These are phyloP conservation scores for Macrosiphum euphorbiae DNA, from an alignment of 2,888 invertebrate species.

Conservation along the genomic window DNA sequence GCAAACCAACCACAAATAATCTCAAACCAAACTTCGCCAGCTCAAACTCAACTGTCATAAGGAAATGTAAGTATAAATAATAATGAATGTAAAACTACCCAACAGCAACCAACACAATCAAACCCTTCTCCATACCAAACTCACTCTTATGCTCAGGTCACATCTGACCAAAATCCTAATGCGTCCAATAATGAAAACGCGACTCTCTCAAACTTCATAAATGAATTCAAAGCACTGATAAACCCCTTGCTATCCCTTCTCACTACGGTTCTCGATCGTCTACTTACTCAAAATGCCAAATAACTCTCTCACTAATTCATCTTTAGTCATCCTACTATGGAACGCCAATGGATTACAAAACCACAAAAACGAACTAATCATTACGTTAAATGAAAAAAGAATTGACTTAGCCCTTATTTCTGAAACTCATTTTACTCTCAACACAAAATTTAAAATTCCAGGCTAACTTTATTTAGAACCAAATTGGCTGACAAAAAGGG, in stretches of 20 bases:
- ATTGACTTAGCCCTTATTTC: no score
- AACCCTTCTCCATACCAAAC: background rate
- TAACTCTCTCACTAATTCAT: no score
- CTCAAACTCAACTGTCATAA: background rate
- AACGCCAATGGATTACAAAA: no score
- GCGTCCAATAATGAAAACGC: constrained; percentile 6
- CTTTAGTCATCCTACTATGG: no score
- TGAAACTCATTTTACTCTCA: no score
- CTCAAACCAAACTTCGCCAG: background rate
- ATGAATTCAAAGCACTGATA: constrained; percentile 15
- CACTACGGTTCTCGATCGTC: no score
- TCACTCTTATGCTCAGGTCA: constrained; percentile 15
- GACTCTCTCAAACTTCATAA: constrained; percentile 1
- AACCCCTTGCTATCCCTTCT: no score
- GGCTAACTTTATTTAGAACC: background rate
- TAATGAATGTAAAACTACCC: background rate
- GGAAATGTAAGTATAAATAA: background rate
- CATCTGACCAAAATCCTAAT: constrained; percentile 5
- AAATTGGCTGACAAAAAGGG: background rate
- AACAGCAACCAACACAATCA: background rate
- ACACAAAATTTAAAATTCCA: no score
- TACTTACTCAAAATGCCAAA: no score
- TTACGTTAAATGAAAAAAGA: no score
- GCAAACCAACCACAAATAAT: background rate
- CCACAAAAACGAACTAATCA: no score